Percentiles rank a stretch among this genome's conserved stretches.
phyloP scores from a whole-genome alignment of 2,113 vertebrate species.

The Gopherus evgoodei region DNA sequence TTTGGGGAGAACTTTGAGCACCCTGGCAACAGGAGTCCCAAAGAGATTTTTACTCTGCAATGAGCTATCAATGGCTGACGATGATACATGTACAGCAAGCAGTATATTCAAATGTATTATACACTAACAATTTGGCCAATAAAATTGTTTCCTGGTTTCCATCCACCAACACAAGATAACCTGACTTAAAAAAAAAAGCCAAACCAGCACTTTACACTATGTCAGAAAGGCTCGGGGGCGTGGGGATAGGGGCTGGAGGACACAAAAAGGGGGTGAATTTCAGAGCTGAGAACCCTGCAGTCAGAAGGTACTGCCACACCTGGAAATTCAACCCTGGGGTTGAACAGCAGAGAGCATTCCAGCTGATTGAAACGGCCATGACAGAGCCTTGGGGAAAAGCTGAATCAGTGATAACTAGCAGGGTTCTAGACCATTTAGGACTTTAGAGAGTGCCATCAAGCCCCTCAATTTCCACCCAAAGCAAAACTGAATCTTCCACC shows the following conservation, averaged over 20 bases:
- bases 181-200: background rate
- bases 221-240: background rate
- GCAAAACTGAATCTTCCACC: slow-evolving; percentile 1
- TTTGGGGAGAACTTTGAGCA: background rate
- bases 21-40: background rate
- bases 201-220: background rate
- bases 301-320: background rate
- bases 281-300: background rate
- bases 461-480: slow-evolving; percentile 1
- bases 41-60: background rate
- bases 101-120: background rate
- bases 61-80: background rate
- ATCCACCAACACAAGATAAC: background rate
- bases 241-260: background rate
- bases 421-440: background rate
- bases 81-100: background rate
- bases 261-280: background rate
- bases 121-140: background rate
- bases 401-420: background rate
- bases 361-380: background rate
- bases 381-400: background rate
- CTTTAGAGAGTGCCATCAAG: background rate
- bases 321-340: background rate
- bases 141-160: background rate
- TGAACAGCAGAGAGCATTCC: background rate